Percentiles rank a stretch among this genome's conserved stretches.
Conservation (phyloP, 2,888 invertebrate species). For the Idaea straminata region DNA sequence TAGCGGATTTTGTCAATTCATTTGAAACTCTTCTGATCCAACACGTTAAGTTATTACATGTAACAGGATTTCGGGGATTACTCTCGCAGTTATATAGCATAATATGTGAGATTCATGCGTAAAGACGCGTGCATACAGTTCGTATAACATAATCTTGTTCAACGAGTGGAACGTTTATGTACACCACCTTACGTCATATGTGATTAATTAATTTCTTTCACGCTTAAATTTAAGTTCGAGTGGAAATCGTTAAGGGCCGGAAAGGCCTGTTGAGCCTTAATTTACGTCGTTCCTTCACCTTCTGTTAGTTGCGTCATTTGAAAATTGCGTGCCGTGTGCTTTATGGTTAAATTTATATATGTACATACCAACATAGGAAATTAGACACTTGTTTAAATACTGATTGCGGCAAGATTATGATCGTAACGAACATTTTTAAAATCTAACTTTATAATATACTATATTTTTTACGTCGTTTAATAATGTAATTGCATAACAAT, state of each 20-base stretch:
- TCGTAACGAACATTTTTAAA: conserved; percentile 55
- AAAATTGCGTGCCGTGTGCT: conserved; percentile 65
- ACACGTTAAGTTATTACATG: conserved; percentile 31
- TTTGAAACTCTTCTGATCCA: conserved; percentile 19
- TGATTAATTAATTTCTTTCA: conserved; percentile 77
- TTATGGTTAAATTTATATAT: conserved; percentile 70
- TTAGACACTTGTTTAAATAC: conserved; percentile 69
- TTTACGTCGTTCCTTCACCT: conserved; percentile 69
- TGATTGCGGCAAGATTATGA: conserved; percentile 62
- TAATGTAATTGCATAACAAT: conserved; percentile 20
- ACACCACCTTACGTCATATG: conserved; percentile 48
- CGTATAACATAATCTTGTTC: conserved; percentile 16
- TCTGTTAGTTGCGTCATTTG: conserved; percentile 67
- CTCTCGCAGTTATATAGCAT: conserved; percentile 20
- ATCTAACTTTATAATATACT: conserved; percentile 31
- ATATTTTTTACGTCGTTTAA: conserved; percentile 17
- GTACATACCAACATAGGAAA: conserved; percentile 64
- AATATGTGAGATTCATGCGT: conserved; percentile 20
- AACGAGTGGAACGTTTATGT: conserved; percentile 26
- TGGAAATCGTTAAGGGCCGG: conserved; percentile 72
- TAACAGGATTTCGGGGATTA: conserved; percentile 33
- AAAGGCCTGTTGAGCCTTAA: conserved; percentile 75
- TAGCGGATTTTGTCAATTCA: conserved; percentile 21
- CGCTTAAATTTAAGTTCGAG: conserved; percentile 67
- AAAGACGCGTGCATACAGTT: conserved; percentile 15